These are phyloP conservation scores for Sylvicola fuscatus DNA, from an alignment of 2,888 invertebrate genomes.

Conservation along the genomic window DNA sequence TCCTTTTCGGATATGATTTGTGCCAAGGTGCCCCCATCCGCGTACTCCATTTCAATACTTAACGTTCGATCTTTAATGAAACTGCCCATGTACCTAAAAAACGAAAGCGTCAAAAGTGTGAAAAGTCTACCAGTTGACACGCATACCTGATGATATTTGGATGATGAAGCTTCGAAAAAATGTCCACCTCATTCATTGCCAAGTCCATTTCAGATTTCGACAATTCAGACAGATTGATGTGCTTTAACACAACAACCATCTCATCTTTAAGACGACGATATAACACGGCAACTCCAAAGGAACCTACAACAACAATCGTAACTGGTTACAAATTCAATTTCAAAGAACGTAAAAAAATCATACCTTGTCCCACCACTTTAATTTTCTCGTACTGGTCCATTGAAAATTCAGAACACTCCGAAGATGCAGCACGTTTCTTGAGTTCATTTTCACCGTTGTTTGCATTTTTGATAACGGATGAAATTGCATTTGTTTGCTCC, in stretches of 20 bases:
- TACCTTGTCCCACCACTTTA: slow-evolving; percentile 21
- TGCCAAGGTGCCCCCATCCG: slow-evolving; percentile 49
- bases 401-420: neutral
- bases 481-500: too few species aligned
- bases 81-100: slow-evolving; percentile 42
- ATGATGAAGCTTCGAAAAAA: slow-evolving; percentile 47
- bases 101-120: slow-evolving; percentile 1
- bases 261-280: slow-evolving; percentile 41
- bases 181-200: slow-evolving; percentile 47
- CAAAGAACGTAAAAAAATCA: slow-evolving; percentile 8
- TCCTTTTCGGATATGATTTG: slow-evolving; percentile 35
- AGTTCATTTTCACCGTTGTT: too few species aligned
- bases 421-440: too few species aligned
- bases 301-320: too few species aligned
- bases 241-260: slow-evolving; percentile 47
- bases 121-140: neutral
- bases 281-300: slow-evolving; percentile 49
- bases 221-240: slow-evolving; percentile 47
- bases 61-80: slow-evolving; percentile 48
- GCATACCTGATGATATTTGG: slow-evolving; percentile 44
- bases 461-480: too few species aligned
- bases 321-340: neutral
- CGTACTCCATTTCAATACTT: slow-evolving; percentile 62
- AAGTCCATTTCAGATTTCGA: slow-evolving; percentile 41
- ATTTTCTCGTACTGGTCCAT: slow-evolving; percentile 16